phyloP scores from a whole-genome alignment of 2,797 vertebrate species.

The Hyperoplus lanceolatus region DNA sequence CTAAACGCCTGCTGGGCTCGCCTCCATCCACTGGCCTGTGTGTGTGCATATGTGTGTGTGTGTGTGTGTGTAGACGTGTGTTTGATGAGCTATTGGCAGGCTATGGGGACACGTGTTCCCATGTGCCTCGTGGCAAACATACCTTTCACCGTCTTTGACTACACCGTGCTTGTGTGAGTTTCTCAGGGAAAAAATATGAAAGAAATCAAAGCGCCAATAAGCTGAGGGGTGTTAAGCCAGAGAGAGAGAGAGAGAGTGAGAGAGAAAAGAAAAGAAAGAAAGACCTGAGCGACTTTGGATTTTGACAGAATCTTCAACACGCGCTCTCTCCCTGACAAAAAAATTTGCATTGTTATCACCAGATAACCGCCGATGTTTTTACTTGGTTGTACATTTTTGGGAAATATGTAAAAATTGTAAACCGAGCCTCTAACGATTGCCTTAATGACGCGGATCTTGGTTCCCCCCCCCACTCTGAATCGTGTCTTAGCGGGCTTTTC shows the following conservation, averaged over 20 bases:
- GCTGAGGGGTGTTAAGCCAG: conserved; percentile 78
- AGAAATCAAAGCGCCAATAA: conserved; percentile 83
- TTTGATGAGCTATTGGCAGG: conserved; percentile 85
- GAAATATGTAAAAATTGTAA: conserved; percentile 86
- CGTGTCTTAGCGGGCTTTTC: conserved; percentile 84
- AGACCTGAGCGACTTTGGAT: conserved; percentile 84
- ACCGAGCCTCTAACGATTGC: conserved; percentile 82
- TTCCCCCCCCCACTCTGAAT: conserved; percentile 77
- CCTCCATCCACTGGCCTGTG: conserved; percentile 72
- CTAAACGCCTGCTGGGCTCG: conserved; percentile 70
- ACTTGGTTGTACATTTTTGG: conserved; percentile 84
- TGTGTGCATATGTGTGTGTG: too few species aligned
- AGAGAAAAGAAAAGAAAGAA: conserved; percentile 61
- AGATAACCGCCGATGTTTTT: conserved; percentile 87
- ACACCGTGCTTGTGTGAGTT: conserved; percentile 77
- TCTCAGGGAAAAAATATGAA: conserved; percentile 69
- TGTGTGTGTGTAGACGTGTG: conserved; percentile 10
- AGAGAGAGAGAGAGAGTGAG: conserved; percentile 3
- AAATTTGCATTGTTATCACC: conserved; percentile 87
- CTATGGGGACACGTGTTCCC: conserved; percentile 77
- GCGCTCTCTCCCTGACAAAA: conserved; percentile 77
- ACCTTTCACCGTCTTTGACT: conserved; percentile 81
- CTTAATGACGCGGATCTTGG: conserved; percentile 86
- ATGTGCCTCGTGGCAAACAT: conserved; percentile 81
- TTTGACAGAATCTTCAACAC: conserved; percentile 82